phyloP scores from a whole-genome alignment of 2,888 invertebrate genomes.

The Heliconius cydno region DNA sequence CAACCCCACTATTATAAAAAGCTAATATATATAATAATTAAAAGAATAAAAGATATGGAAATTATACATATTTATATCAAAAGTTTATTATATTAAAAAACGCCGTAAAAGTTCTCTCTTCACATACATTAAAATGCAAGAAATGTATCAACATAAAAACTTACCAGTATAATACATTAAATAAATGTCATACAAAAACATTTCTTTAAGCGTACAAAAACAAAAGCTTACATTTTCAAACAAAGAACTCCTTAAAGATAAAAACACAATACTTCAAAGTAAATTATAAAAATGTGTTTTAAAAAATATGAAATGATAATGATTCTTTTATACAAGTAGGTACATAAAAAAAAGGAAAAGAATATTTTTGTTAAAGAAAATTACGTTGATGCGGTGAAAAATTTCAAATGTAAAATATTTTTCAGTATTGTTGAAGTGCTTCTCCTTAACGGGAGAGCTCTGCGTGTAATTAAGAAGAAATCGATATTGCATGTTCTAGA shows the following conservation, averaged over 20 bases:
- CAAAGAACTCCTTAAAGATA: not conserved
- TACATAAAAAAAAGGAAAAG: not conserved
- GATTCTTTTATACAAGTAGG: not conserved
- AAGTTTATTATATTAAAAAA: too few relatives aligned
- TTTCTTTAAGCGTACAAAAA: conserved; percentile 12
- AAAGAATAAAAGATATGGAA: too few relatives aligned
- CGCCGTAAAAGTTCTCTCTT: not conserved
- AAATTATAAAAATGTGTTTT: conserved; percentile 2
- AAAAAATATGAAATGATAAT: conserved; percentile 9
- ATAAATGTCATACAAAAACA: conserved; percentile 2
- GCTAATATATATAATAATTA: too few relatives aligned
- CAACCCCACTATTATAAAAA: too few relatives aligned
- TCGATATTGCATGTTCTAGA: conserved; percentile 32
- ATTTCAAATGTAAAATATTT: conserved; percentile 25
- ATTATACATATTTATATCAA: too few relatives aligned
- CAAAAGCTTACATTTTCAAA: not conserved
- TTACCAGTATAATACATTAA: not conserved
- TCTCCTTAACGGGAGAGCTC: conserved; percentile 39
- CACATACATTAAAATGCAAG: not conserved
- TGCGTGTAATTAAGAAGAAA: conserved; percentile 43
- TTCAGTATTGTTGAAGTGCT: conserved; percentile 18
- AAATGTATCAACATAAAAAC: not conserved
- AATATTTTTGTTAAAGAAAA: conserved; percentile 13
- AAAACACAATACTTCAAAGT: conserved; percentile 3
- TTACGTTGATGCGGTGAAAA: not conserved